Evolutionary conservation across 2,797 vertebrate species (phyloP), one percentile per base, ranked within the genome.

Genomic region (Champsocephalus gunnari): DNA sequence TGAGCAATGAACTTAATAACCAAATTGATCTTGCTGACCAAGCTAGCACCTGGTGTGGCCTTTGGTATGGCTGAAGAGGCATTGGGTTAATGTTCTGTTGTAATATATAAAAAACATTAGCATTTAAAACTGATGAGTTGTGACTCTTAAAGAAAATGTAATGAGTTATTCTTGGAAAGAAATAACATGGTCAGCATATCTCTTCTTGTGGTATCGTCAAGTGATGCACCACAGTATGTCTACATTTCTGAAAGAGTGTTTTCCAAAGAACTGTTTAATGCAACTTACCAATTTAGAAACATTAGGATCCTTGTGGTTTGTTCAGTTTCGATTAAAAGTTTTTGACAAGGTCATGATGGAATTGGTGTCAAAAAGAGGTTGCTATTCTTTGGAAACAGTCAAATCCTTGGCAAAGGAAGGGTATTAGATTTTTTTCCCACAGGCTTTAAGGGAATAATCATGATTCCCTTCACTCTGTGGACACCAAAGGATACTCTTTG

Each of bases 401-500:
- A 43, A 55, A 79, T 55, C 38, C 47, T 67, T 58, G 45, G 5
- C 9, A 57, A 44, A 38, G 48, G 38, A 62, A 66, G 47, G 67
- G 47, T 10, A 66, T 80, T 70, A 69, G 34, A 58, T 70, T 67
- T 82, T 38, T 53, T 60, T 44, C 55, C 50, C 19, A 45, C 14
- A 44, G 55, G 61, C 53, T 80, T 64, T 61, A 70, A 77, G 63
- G 17, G 66, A 5, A 79, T 66, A 79, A 60, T 72, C 72, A n/a
- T 44, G 54, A 81, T 79, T 80, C 68, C 73, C 62, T n/a, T 74
- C 34, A 54, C 53, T 55, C 79, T 61, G 62, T 75, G 86, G 87
- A 84, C 79, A 80, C 55, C 50, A 71, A 84, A 80, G 38, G 24
- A 51, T 43, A 43, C 11, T 54, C 76, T 90, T 89, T 92, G 88